Conservation (phyloP, 2,113 vertebrate species). For the Salvelinus alpinus region DNA sequence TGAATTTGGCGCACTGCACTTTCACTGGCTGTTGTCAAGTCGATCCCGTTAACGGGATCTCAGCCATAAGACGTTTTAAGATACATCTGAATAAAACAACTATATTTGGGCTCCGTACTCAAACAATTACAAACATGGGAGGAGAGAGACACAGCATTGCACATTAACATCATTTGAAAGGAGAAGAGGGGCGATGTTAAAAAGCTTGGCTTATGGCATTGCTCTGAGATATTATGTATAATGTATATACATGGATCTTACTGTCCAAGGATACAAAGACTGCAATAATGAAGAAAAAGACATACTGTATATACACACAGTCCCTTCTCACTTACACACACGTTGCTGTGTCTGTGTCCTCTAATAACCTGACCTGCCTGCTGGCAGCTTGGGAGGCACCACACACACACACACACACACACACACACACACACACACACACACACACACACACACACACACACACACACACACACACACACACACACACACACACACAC, state of each 20-base stretch:
- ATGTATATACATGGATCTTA: background rate
- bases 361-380: constrained; percentile 58
- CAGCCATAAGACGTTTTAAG: constrained; percentile 21
- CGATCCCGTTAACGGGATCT: too few relatives aligned
- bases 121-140: constrained; percentile 52
- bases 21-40: too few relatives aligned
- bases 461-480: too few relatives aligned
- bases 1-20: too few relatives aligned
- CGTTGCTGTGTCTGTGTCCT: constrained; percentile 29
- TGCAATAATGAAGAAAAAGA: too few relatives aligned
- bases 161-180: constrained; percentile 66
- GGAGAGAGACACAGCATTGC: constrained; percentile 25
- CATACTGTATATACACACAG: too few relatives aligned
- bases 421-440: background rate
- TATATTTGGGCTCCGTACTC: constrained; percentile 42
- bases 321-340: background rate
- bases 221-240: constrained; percentile 23
- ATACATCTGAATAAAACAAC: constrained; percentile 64
- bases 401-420: constrained; percentile 3
- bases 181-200: constrained; percentile 45
- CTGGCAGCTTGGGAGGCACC: constrained; percentile 59
- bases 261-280: too few relatives aligned
- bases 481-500: constrained; percentile 10
- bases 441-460: too few relatives aligned
- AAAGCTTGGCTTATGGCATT: constrained; percentile 48